Evolutionary conservation across 2,797 vertebrate genomes (phyloP).

Genomic region (Allobates femoralis): DNA sequence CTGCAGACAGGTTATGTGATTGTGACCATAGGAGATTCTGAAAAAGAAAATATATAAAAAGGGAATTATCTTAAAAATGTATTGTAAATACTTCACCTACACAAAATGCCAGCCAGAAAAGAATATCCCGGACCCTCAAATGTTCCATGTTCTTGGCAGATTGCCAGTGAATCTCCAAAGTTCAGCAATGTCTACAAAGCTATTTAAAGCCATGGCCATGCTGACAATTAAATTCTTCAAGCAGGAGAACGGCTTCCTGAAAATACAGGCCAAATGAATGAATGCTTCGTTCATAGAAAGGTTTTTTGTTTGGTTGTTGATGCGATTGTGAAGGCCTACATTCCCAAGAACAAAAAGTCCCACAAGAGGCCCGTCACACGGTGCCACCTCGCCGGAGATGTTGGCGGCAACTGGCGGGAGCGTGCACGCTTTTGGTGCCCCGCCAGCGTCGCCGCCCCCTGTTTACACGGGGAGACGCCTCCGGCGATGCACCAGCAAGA

Average conservation of each 20-base stretch:
- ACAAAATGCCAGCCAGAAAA: neutral
- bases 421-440: too few relatives aligned
- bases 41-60: too few relatives aligned
- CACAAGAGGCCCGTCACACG: too few relatives aligned
- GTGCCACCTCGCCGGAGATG: too few relatives aligned
- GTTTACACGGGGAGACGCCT: too few relatives aligned
- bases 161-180: slow-evolving; percentile 51
- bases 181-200: slow-evolving; percentile 62
- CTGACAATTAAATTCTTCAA: slow-evolving; percentile 69
- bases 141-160: slow-evolving; percentile 32
- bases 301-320: neutral
- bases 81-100: neutral
- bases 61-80: neutral
- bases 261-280: slow-evolving; percentile 38
- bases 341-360: neutral
- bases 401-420: too few relatives aligned
- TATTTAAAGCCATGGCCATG: slow-evolving; percentile 67
- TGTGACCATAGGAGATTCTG: too few relatives aligned
- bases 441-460: too few relatives aligned
- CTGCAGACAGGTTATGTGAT: too few relatives aligned
- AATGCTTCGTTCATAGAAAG: slow-evolving; percentile 47
- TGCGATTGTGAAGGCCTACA: neutral
- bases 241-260: slow-evolving; percentile 67
- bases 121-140: slow-evolving; percentile 21
- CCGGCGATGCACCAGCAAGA: too few relatives aligned